Percentiles rank a stretch among this genome's conserved stretches.
phyloP scores from a whole-genome alignment of 2,888 invertebrate species.

The Cactoblastis cactorum region DNA sequence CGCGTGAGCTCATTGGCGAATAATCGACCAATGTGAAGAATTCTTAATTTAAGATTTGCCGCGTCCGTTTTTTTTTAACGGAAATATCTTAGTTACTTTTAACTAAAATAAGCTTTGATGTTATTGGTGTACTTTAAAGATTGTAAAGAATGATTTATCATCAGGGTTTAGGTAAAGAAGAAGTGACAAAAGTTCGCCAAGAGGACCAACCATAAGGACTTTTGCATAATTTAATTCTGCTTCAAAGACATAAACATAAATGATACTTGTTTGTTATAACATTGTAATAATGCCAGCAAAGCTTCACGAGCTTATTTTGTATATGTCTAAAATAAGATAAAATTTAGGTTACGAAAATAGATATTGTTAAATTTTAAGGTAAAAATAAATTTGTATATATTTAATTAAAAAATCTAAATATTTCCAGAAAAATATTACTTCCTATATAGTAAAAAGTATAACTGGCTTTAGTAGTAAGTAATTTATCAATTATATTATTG shows the following conservation, averaged over 20 bases:
- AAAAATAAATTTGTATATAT: background rate
- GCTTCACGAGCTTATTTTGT: constrained; percentile 4
- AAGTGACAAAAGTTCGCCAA: background rate
- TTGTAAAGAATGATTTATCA: background rate
- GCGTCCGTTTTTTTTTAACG: too few relatives aligned
- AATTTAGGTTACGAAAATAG: background rate
- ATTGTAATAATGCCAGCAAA: background rate
- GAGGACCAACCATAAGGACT: constrained; percentile 1
- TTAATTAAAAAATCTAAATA: too few relatives aligned
- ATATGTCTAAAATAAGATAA: background rate
- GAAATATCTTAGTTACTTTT: background rate
- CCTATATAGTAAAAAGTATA: too few relatives aligned
- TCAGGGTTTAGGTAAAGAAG: constrained; percentile 1
- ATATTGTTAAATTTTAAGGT: too few relatives aligned
- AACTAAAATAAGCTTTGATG: background rate
- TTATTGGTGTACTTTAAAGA: background rate
- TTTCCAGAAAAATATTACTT: too few relatives aligned
- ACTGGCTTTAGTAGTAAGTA: too few relatives aligned
- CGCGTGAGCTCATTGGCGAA: too few relatives aligned
- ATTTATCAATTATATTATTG: too few relatives aligned
- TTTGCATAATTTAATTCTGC: background rate
- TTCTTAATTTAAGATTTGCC: too few relatives aligned
- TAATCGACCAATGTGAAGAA: too few relatives aligned
- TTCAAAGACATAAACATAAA: background rate
- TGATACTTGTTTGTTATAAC: background rate